Evolutionary conservation across 2,888 invertebrate species (phyloP).

Genomic region (Hesperia comma): DNA sequence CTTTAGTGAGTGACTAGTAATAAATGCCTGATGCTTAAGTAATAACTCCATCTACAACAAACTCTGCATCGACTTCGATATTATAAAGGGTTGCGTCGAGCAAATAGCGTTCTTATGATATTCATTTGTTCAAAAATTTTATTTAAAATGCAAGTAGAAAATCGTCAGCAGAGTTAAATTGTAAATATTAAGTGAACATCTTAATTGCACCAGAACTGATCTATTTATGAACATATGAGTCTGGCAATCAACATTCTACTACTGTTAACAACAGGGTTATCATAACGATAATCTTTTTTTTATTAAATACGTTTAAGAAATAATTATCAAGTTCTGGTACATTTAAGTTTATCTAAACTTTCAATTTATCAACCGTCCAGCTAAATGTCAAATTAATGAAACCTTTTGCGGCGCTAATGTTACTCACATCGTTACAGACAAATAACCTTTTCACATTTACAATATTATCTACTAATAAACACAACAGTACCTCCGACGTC

Average conservation of each 20-base stretch:
- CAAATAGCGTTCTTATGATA: background rate
- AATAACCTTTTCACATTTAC: slow-evolving; percentile 53
- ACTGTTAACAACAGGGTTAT: background rate
- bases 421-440: slow-evolving; percentile 52
- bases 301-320: background rate
- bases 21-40: slow-evolving; percentile 26
- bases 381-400: slow-evolving; percentile 44
- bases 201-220: slow-evolving; percentile 19
- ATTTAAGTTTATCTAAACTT: slow-evolving; percentile 19
- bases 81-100: background rate
- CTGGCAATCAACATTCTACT: slow-evolving; percentile 1
- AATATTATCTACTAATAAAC: slow-evolving; percentile 59
- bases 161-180: slow-evolving; percentile 16
- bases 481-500: slow-evolving; percentile 54
- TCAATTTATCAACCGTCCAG: slow-evolving; percentile 14
- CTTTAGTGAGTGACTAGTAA: slow-evolving; percentile 32
- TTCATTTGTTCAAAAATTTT: background rate
- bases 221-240: slow-evolving; percentile 3
- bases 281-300: background rate
- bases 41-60: background rate
- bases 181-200: slow-evolving; percentile 4
- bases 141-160: background rate
- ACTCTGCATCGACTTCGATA: slow-evolving; percentile 20
- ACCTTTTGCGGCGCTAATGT: slow-evolving; percentile 42
- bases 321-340: slow-evolving; percentile 15